Evolutionary conservation across 2,888 invertebrate species (phyloP).

Genomic region (Callosobruchus maculatus): DNA sequence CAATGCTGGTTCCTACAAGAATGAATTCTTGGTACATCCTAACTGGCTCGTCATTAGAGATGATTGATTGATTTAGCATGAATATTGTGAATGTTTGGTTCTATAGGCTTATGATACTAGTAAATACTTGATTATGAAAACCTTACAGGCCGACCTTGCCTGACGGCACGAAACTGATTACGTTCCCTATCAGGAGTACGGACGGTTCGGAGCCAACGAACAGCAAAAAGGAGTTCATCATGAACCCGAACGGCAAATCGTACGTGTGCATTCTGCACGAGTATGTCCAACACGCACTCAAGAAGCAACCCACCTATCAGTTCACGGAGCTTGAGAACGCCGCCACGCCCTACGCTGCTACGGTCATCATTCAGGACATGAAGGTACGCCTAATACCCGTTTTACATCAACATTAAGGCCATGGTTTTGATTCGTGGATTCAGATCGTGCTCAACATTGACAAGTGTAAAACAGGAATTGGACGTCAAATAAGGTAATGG

Average conservation of each 20-base stretch:
- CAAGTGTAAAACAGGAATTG: too few species aligned
- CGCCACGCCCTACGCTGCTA: conserved; percentile 89
- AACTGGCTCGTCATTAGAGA: too few species aligned
- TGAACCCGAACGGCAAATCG: conserved; percentile 96
- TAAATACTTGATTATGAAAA: too few species aligned
- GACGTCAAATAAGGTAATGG: too few species aligned
- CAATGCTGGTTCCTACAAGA: too few species aligned
- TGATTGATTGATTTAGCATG: too few species aligned
- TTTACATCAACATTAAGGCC: too few species aligned
- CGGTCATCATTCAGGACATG: conserved; percentile 87
- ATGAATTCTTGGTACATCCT: too few species aligned
- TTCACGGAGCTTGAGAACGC: conserved; percentile 93
- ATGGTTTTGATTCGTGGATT: too few species aligned
- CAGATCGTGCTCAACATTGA: too few species aligned
- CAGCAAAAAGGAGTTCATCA: conserved; percentile 81
- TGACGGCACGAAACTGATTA: conserved; percentile 86
- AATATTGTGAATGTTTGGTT: too few species aligned
- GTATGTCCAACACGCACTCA: conserved; percentile 91
- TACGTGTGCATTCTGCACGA: conserved; percentile 96
- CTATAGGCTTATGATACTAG: too few species aligned
- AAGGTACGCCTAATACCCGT: background rate
- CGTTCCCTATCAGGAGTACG: conserved; percentile 65
- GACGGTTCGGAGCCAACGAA: conserved; percentile 24
- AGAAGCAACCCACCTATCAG: conserved; percentile 89
- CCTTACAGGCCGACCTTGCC: conserved; percentile 70